Evolutionary conservation across 2,888 invertebrate species (phyloP), one percentile per base, ranked within the genome.

Genomic region (Aproaerema taeniolella): DNA sequence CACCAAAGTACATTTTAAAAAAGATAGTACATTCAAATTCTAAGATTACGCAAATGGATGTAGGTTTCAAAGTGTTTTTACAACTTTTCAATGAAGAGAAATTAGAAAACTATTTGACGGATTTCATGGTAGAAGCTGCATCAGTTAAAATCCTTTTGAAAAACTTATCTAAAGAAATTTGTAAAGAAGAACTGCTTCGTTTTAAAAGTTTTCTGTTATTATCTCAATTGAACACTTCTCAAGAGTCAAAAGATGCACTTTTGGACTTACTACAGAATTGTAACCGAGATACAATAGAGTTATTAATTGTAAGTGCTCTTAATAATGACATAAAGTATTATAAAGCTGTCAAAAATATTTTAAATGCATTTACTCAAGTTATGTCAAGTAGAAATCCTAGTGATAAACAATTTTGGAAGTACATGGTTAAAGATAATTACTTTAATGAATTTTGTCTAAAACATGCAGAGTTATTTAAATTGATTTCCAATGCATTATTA

Each of bases 121-220:
- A 79, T 29, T 48, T 83, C 1, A 74, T 86, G 61, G 31, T 80
- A 24, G 81, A 83, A 55, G 58, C 72, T 2, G 79, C 83, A 10
- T 86, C 85, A 0, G 75, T 72, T 46, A 66, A 79, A 13, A 75
- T 71, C 2, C 56, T 85, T 30, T 42, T 80, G 2, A 61, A 51
- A 38, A 66, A 73, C 39, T 43, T 82, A 32, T 15, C 53, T 1
- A 48, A 38, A 10, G 61, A 75, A 38, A 47, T 83, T 38, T 49
- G 75, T 0, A 64, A 56, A 45, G 64, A 73, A 6, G 58, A 57
- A 31, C 43, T 81, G 28, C 12, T 76, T 2, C 49, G 63, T 11
- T 73, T 83, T 8, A 79, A 80, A 61, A 71, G 68, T 47, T 52
- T 61, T 41, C 46, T 79, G 24, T 49, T 83, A 16, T 48, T 83